phyloP scores from a whole-genome alignment of 2,797 vertebrate species.

The Dendrocincla fuliginosa region DNA sequence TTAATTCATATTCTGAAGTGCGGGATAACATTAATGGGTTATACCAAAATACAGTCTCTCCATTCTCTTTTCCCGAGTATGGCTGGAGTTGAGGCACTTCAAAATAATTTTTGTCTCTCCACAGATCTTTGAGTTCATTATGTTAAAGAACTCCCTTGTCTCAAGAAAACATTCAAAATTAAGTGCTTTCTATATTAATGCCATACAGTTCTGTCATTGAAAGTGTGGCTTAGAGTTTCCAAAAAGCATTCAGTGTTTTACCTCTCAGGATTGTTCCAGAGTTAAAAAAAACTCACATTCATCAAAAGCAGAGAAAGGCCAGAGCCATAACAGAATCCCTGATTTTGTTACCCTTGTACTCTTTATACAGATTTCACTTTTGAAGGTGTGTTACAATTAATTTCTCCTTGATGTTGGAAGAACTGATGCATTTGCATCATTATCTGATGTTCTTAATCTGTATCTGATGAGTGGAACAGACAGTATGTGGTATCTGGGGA shows the following conservation, averaged over 20 bases:
- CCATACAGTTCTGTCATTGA: neutral
- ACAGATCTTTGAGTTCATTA: neutral
- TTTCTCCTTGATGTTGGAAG: slow-evolving; percentile 6
- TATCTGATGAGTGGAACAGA: neutral
- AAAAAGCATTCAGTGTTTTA: neutral
- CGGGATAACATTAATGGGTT: neutral
- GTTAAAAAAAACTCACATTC: neutral
- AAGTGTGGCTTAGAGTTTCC: neutral
- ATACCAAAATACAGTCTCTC: neutral
- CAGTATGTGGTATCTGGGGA: slow-evolving; percentile 3
- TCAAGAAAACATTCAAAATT: neutral
- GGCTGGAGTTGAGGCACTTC: neutral
- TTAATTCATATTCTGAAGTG: neutral
- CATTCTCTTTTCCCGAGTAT: neutral
- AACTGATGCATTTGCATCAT: slow-evolving; percentile 5
- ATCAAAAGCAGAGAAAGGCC: neutral
- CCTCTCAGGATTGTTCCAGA: neutral
- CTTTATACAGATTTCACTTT: neutral
- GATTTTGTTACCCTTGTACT: neutral
- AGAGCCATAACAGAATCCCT: neutral
- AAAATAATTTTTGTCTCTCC: neutral
- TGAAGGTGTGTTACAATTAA: slow-evolving; percentile 1
- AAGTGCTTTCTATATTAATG: neutral
- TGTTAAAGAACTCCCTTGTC: neutral
- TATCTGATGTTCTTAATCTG: slow-evolving; percentile 41